These are phyloP conservation scores for Tenodera sinensis DNA, from an alignment of 2,888 invertebrate genomes.

Conservation along the genomic window DNA sequence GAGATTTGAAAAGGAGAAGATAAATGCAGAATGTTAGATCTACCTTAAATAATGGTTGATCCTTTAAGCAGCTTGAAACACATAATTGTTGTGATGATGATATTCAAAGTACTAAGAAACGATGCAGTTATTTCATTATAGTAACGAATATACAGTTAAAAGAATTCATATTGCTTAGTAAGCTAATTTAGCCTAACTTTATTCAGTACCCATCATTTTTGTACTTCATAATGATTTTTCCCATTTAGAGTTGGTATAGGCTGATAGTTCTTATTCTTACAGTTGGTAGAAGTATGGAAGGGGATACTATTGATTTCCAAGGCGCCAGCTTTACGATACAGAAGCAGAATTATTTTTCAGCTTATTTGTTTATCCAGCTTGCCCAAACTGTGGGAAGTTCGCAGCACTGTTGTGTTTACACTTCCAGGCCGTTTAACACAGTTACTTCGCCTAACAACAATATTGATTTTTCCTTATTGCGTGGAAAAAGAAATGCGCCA, in stretches of 20 bases:
- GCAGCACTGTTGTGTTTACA: neutral
- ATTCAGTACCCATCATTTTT: neutral
- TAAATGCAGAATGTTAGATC: too few species aligned
- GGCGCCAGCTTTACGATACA: neutral
- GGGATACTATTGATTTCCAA: neutral
- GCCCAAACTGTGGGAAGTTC: neutral
- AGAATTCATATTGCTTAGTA: neutral
- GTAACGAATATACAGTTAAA: neutral
- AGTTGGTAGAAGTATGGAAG: neutral
- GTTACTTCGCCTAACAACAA: neutral
- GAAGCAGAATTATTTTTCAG: neutral
- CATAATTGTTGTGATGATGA: too few species aligned
- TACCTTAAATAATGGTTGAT: too few species aligned
- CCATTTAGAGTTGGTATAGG: neutral
- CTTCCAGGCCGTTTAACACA: neutral
- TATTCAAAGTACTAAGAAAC: neutral
- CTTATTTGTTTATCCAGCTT: neutral
- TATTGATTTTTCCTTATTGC: neutral
- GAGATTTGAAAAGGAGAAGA: too few species aligned
- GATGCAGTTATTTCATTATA: neutral
- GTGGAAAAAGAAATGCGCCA: neutral
- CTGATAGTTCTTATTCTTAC: neutral
- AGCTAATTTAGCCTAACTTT: neutral
- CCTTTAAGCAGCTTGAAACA: too few species aligned
- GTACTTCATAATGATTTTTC: neutral